Base-by-base conservation (phyloP, 2,113 vertebrate genomes). In the Danionella cerebrum region DNA sequence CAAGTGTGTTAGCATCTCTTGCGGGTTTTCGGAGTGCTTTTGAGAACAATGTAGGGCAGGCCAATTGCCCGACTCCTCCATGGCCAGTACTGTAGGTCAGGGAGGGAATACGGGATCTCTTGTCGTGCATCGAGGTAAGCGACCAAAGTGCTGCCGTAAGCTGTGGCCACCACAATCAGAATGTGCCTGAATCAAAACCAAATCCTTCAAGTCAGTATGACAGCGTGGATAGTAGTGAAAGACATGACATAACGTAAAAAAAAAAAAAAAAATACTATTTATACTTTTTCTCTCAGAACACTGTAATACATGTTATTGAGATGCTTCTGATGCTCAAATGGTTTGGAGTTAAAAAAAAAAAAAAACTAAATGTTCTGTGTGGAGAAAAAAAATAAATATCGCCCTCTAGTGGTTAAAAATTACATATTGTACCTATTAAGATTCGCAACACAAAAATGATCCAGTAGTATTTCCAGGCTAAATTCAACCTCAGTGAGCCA, bases 1-100 rank as follows among this genome's bases (percentile, higher is more conserved):
- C 21, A 12, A 25, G 5, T 47, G 22, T 4, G 1, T 77, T 71
- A 95, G 74, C 89, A 93, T 47, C 47, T 73, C 76, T 94, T 95
- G 21, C 63, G 71, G 2, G 82, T 72, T 60, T 82, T 86, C 9
- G 70, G 33, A 0, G 71, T 71, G 2, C 68, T 71, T 39, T 63
- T 84, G 19, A 91, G 58, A 13, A 79, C 65, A 33, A 98, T 36
- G 0, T 95, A 95, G 21, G 95, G 96, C 65, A 98, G 70, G 27
- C 89, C 92, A 0, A 95, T 1, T 0, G 72, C 73, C 88, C 89
- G 93, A 0, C 82, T 82, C 67, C 94, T 87, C 0, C 75, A 82
- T 2, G 95, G 96, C 96, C 95, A 98, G 67, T 93, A 98, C 44
- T 77, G 81, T 6, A 98, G 63, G 62, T 84, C 86, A 0, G 94